A percentile compares a stretch with the other conserved stretches of the same genome.
Conservation (phyloP, 2,888 invertebrate species). For the Scrobipalpa costella region DNA sequence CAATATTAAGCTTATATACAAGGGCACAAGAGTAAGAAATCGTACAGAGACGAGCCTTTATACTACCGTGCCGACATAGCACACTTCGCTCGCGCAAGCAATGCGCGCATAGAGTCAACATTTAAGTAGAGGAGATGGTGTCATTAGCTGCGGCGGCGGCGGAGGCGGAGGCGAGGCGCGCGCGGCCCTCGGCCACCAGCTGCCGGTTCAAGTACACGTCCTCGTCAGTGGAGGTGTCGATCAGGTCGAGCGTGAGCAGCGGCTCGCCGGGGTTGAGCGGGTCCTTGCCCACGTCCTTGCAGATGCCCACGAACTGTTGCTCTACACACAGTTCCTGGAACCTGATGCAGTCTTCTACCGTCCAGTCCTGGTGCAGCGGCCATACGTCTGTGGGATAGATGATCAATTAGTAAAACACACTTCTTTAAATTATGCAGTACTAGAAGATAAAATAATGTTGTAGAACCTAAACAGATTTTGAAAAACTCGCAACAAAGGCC, state of each 20-base stretch:
- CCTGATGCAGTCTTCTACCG: slow-evolving; percentile 86
- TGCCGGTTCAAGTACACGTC: slow-evolving; percentile 85
- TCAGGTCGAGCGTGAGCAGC: slow-evolving; percentile 84
- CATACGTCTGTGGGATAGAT: slow-evolving; percentile 64
- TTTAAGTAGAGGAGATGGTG: not conserved
- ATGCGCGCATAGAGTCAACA: too few species aligned
- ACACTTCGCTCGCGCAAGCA: too few species aligned
- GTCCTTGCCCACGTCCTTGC: slow-evolving; percentile 83
- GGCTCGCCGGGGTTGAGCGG: slow-evolving; percentile 82
- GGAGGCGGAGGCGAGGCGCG: slow-evolving; percentile 62
- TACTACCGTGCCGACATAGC: too few species aligned
- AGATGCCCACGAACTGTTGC: slow-evolving; percentile 85
- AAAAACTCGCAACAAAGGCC: too few species aligned
- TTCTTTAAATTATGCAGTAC: too few species aligned
- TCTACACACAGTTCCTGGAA: slow-evolving; percentile 87
- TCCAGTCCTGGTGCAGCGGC: slow-evolving; percentile 84
- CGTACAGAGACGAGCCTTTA: too few species aligned
- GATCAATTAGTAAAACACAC: not conserved
- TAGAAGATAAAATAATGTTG: too few species aligned
- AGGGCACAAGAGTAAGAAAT: too few species aligned
- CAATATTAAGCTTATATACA: not conserved
- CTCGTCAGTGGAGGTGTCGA: slow-evolving; percentile 85
- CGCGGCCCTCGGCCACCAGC: slow-evolving; percentile 83
- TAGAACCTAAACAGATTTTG: too few species aligned
- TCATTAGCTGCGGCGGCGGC: not conserved